Base-by-base conservation (phyloP, 1,140 invertebrate species). In the Cecropterus lyciades region DNA sequence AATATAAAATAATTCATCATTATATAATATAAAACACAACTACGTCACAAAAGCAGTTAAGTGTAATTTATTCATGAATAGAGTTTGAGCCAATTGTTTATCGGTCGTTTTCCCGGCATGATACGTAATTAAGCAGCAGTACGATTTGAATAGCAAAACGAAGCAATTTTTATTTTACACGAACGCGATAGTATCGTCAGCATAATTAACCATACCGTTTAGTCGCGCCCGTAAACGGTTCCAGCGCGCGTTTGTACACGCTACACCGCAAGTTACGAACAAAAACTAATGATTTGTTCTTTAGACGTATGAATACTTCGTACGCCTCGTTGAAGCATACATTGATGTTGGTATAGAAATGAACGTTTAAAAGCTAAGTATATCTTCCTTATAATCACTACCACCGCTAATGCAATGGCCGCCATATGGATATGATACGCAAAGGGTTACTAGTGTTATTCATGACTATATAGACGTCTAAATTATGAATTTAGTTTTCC, bases 71-170 rank as follows among this genome's bases (percentile, higher is more conserved):
- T 57, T 51, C 53, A 30, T 52, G 53, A 52, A 69, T 51, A 57
- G 40, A 57, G 66, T 68, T 56, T 53, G 43, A 62, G 20, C 24
- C 72, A 70, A 79, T 72, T 73, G 72, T 77, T 77, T 71, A 79
- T 69, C 48, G 70, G 70, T 70, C 43, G 69, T 76, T 76, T 76
- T 80, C 71, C 75, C 75, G 73, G 69, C 71, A 83, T 79, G 77
- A 80, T 80, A 81, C 69, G 81, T 84, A 86, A 85, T 86, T 84
- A 82, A 77, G 75, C 79, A 78, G 67, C 73, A 70, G 67, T 64
- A 67, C 81, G 76, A 87, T 89, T 87, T 85, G 84, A 87, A 89
- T 84, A 85, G 81, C 80, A 83, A 89, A 87, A 71, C 84, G 84
- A 73, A 75, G 79, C 80, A 76, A 84, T 87, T 89, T 87, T 89